Evolutionary conservation across 2,888 invertebrate genomes (phyloP), one percentile per base, ranked within the genome.

Genomic region (Agapostemon virescens): DNA sequence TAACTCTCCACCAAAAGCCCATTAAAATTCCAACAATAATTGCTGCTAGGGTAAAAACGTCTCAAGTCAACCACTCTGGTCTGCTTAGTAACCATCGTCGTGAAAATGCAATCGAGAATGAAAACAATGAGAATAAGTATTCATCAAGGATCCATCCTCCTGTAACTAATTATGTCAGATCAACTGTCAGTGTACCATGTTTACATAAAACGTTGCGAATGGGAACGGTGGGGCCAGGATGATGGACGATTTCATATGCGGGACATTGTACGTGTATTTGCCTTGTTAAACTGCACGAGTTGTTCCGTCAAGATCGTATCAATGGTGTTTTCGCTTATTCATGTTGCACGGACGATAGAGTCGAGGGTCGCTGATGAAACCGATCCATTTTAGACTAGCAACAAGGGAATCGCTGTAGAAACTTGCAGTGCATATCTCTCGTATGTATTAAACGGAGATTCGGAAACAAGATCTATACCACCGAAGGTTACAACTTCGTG

Each of bases 331-430:
- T 61, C 26, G 52, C 52, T 61, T 36, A 61, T 23, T 49, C 71
- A n/a, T 26, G 45, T 61, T 49, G 33, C 40, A 49, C 45, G 40
- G 30, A 15, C 42, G 33, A 63, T 26, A 45, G 30, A 52, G n/a
- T 7, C n/a, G 42, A 55, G 80, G 20, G 26, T 69, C 52, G 42
- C 52, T 38, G 55, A 40, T 42, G 61, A 33, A 45, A 58, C 69
- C 69, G 61, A 74, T 81, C 58, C 42, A 67, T 80, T 74, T 52
- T 42, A 69, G 26, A 42, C 49, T 66, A 69, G 20, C 40, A 71
- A 49, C 72, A 66, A 23, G 30, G 69, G 58, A 70, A 63, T 67
- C 23, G 26, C 15, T 26, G 61, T 36, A 69, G 69, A 66, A 66
- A 69, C 64, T 69, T 23, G 33, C 52, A 52, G 2, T 13, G 69